Evolutionary conservation across 92 coral and sea anemone species (phyloP).

Genomic region (Actinernus sp.): DNA sequence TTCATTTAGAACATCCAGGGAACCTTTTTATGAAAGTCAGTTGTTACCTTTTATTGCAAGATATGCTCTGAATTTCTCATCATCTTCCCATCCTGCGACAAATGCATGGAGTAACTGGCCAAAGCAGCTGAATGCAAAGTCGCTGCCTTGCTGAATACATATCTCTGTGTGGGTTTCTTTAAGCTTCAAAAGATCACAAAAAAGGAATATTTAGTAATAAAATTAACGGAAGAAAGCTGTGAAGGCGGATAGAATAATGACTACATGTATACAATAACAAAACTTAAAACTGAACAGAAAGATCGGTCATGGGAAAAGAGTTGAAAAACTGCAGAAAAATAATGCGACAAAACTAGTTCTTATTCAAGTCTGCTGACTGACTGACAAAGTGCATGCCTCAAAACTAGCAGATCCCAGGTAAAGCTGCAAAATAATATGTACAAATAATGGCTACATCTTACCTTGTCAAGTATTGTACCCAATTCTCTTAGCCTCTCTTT

Average conservation of each 20-base stretch:
- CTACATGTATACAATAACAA: not conserved
- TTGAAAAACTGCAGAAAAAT: too few relatives aligned
- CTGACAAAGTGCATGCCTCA: too few relatives aligned
- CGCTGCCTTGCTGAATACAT: constrained; percentile 91
- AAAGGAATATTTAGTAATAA: too few relatives aligned
- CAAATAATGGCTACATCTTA: constrained; percentile 8
- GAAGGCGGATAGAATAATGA: not conserved
- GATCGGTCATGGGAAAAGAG: not conserved
- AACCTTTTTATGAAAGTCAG: too few relatives aligned
- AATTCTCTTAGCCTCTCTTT: constrained; percentile 91
- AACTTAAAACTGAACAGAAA: not conserved
- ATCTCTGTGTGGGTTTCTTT: constrained; percentile 89
- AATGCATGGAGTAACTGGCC: constrained; percentile 94
- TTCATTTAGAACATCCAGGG: too few relatives aligned
- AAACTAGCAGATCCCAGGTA: too few relatives aligned
- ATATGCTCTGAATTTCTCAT: constrained; percentile 92
- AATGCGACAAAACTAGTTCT: too few relatives aligned
- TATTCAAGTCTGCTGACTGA: too few relatives aligned
- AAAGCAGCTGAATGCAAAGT: constrained; percentile 97
- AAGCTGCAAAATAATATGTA: too few relatives aligned
- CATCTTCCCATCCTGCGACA: constrained; percentile 99
- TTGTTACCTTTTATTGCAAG: constrained; percentile 89
- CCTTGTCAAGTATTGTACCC: constrained; percentile 94
- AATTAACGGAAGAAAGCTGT: not conserved
- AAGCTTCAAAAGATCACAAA: constrained; percentile 43